Evolutionary conservation across 2,113 vertebrate species (phyloP), one percentile per base, ranked within the genome.

Genomic region (Lophochroa leadbeateri): DNA sequence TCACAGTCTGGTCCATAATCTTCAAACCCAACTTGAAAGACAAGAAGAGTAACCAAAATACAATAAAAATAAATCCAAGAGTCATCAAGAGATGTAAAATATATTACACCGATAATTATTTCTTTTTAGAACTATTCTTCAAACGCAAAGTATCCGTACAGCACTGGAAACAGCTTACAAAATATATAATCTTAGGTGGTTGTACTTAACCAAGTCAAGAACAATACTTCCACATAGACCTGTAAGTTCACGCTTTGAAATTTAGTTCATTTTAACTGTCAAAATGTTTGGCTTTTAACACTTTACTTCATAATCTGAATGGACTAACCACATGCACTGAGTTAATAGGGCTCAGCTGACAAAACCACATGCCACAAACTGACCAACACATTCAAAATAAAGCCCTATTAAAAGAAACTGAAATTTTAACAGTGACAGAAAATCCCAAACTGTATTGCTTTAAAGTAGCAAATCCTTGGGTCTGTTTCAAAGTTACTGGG

Each of bases 1-100:
- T 98, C 98, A 49, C 98, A 99, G 71, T 99, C 98, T 84, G 99
- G 98, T 70, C 98, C 98, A 91, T 98, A 99, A 96, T 99, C 99
- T 97, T 99, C 99, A 95, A 99, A 99, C 64, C 99, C 99, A 98
- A 98, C 98, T 98, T 97, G 47, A 89, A 96, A 81, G 44, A 77
- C 41, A 88, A 84, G 50, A 64, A 65, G 64, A 93, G 46, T 35
- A 71, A 28, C 33, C 3, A 11, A 37, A 47, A 58, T 7, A 58
- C 57, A 46, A 35, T 10, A 61, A 13, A n/a, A 35, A 14, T 27
- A 41, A 53, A 46, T 20, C 9, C 21, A 57, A 28, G 33, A 49
- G 58, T 94, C 53, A 94, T 31, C 11, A 88, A 82, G n/a, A 82
- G 10, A 68, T 44, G 23, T 53, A 58, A 79, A 92, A 61, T 9